phyloP scores from a whole-genome alignment of 2,888 invertebrate genomes.

The Kuschelorhynchus macadamiae region DNA sequence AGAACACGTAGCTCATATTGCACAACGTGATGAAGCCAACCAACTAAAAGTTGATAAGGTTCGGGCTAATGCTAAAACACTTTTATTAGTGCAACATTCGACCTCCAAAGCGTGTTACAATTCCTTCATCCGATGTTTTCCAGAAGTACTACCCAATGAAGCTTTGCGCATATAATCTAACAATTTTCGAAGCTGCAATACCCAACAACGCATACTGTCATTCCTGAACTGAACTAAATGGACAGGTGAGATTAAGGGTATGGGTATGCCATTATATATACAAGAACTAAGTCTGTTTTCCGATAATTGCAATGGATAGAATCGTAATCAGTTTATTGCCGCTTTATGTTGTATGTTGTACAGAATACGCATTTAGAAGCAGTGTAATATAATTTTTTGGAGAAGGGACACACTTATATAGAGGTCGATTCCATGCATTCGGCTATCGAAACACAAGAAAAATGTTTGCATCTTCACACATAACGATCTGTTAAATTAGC shows the following conservation, averaged over 20 bases:
- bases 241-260: constrained; percentile 52
- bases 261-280: constrained; percentile 51
- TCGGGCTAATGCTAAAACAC: constrained; percentile 31
- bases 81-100: constrained; percentile 52
- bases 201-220: constrained; percentile 52
- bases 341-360: constrained; percentile 29
- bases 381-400: constrained; percentile 27
- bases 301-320: constrained; percentile 54
- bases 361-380: constrained; percentile 24
- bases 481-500: constrained; percentile 21
- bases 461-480: background rate
- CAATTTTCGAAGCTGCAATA: constrained; percentile 55
- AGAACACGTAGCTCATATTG: constrained; percentile 50
- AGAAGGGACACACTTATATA: constrained; percentile 22
- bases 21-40: constrained; percentile 51
- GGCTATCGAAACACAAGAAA: constrained; percentile 17
- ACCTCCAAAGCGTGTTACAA: constrained; percentile 58
- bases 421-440: constrained; percentile 44
- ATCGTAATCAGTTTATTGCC: constrained; percentile 45
- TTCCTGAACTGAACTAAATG: constrained; percentile 36
- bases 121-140: constrained; percentile 56
- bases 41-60: constrained; percentile 25
- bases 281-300: constrained; percentile 21
- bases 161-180: constrained; percentile 14
- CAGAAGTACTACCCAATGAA: constrained; percentile 56